These are phyloP conservation scores for Aleiodes sp. DNA, from an alignment of 1,140 invertebrate genomes.

Conservation along the genomic window DNA sequence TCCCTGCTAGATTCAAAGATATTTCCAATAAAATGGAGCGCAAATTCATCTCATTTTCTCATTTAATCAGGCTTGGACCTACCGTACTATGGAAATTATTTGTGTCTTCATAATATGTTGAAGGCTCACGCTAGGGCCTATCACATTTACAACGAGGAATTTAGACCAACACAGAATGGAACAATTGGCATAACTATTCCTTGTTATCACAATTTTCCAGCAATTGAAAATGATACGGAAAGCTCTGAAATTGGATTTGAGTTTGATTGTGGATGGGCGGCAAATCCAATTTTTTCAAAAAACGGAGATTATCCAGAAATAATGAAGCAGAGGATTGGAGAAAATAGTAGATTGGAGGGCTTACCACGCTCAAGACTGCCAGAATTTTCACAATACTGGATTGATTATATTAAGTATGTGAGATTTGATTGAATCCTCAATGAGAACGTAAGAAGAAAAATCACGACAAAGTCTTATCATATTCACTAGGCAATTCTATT, in stretches of 20 bases:
- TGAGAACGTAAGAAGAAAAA: no score
- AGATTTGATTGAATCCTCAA: no score
- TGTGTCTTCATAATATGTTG: slow-evolving; percentile 66
- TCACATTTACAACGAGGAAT: slow-evolving; percentile 73
- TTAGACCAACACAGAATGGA: slow-evolving; percentile 69
- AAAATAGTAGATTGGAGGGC: slow-evolving; percentile 67
- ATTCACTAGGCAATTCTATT: no score
- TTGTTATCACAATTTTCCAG: slow-evolving; percentile 38
- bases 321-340: slow-evolving; percentile 65
- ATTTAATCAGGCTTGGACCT: no score
- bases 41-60: no score
- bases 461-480: no score
- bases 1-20: no score
- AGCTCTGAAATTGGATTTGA: slow-evolving; percentile 45
- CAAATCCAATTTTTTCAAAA: slow-evolving; percentile 70
- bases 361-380: slow-evolving; percentile 66
- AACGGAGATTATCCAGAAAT: slow-evolving; percentile 71
- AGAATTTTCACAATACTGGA: slow-evolving; percentile 26
- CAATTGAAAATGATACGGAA: slow-evolving; percentile 30
- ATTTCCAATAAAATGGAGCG: no score
- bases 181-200: slow-evolving; percentile 45
- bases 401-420: background rate
- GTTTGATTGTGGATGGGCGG: slow-evolving; percentile 71
- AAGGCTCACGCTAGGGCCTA: slow-evolving; percentile 69
- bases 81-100: no score